Evolutionary conservation across 2,888 invertebrate genomes (phyloP).

Genomic region (Adelphocoris suturalis): DNA sequence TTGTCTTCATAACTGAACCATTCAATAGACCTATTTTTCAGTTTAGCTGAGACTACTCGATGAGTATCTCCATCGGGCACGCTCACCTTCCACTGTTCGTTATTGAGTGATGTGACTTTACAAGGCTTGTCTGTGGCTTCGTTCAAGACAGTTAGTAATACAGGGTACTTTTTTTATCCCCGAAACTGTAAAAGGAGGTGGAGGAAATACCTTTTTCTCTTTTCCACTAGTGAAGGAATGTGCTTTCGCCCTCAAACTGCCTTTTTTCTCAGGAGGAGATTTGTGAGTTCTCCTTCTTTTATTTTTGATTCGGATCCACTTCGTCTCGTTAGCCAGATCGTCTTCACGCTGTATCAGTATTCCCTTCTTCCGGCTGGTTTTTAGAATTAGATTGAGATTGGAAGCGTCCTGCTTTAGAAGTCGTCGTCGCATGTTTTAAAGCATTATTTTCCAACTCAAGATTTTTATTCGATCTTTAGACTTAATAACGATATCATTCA

Average conservation of each 20-base stretch:
- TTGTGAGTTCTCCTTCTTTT: not conserved
- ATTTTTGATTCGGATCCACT: not conserved
- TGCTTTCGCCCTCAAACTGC: not conserved
- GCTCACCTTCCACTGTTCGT: not conserved
- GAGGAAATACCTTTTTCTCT: not conserved
- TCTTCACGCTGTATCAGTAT: not conserved
- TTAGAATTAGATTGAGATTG: not conserved
- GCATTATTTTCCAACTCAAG: too few species aligned
- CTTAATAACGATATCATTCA: too few species aligned
- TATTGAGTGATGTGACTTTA: not conserved
- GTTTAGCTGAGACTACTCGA: not conserved
- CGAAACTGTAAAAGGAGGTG: not conserved
- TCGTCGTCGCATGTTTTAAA: not conserved
- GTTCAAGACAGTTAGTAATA: not conserved
- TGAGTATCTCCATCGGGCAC: not conserved
- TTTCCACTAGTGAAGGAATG: not conserved
- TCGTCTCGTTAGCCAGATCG: not conserved
- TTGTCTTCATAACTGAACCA: not conserved
- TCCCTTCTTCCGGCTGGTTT: not conserved
- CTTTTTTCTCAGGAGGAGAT: not conserved
- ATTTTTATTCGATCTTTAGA: too few species aligned
- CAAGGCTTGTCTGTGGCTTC: not conserved
- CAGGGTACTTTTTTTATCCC: not conserved
- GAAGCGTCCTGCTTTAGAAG: not conserved
- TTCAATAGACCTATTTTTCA: not conserved